A percentile compares a stretch with the other conserved stretches of the same genome.
phyloP scores from a whole-genome alignment of 2,888 invertebrate genomes.

The Callosobruchus maculatus region DNA sequence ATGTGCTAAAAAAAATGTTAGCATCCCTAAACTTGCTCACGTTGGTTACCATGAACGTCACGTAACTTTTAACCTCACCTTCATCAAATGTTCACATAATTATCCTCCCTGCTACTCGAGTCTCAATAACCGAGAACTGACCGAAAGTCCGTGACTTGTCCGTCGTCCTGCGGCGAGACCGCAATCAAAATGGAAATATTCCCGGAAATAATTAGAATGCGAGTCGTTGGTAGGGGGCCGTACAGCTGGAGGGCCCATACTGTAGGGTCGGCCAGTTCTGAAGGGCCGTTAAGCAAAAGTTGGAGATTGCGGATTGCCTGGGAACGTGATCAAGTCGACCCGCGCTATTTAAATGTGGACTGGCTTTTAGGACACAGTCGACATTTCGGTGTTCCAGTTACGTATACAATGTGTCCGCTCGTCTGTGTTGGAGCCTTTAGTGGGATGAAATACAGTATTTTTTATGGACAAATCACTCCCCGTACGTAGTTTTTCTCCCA shows the following conservation, averaged over 20 bases:
- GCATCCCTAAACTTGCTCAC: not conserved
- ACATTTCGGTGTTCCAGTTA: not conserved
- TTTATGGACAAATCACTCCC: too few species aligned
- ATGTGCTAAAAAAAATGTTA: too few species aligned
- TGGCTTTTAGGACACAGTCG: not conserved
- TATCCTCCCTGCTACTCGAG: not conserved
- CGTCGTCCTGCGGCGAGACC: not conserved
- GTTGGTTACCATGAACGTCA: not conserved
- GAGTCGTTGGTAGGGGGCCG: not conserved
- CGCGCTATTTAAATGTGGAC: not conserved
- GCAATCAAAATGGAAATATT: not conserved
- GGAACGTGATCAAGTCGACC: not conserved
- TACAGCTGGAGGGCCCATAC: not conserved
- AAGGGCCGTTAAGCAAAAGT: not conserved
- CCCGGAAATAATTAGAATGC: not conserved
- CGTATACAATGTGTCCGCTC: not conserved
- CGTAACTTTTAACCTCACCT: not conserved
- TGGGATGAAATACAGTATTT: too few species aligned
- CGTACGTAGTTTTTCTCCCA: too few species aligned
- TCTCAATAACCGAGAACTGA: not conserved
- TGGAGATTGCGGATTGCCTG: not conserved
- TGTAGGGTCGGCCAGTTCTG: not conserved
- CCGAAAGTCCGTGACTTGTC: not conserved
- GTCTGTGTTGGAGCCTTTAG: too few species aligned
- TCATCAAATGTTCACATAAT: not conserved